These are phyloP conservation scores for Macropis europaea DNA, from an alignment of 2,888 invertebrate species.

Conservation along the genomic window DNA sequence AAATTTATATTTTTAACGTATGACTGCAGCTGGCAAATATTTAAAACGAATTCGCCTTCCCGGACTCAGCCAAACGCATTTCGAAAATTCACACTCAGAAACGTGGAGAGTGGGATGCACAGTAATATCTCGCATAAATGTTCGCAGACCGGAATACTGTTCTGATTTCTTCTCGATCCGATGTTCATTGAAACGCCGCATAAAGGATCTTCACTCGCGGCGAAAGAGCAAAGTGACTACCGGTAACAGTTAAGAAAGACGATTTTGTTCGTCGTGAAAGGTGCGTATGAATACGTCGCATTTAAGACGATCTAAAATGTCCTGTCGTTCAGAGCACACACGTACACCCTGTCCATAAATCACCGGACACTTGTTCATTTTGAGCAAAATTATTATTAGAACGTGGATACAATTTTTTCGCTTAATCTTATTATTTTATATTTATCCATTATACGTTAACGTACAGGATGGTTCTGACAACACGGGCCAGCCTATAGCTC, in stretches of 20 bases:
- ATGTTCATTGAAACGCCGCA: slow-evolving; percentile 24
- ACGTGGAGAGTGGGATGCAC: background rate
- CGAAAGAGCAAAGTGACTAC: slow-evolving; percentile 17
- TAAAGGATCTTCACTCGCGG: slow-evolving; percentile 31
- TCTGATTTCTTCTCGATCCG: slow-evolving; percentile 7
- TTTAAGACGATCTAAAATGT: slow-evolving; percentile 22
- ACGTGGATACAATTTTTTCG: no score
- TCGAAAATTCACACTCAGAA: slow-evolving; percentile 2
- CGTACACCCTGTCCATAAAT: no score
- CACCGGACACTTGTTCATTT: no score
- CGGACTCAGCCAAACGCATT: background rate
- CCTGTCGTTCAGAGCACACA: no score
- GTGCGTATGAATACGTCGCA: background rate
- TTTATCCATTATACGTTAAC: no score
- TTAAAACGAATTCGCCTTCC: background rate
- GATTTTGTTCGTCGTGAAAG: slow-evolving; percentile 12
- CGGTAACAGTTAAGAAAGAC: slow-evolving; percentile 3
- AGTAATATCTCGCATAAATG: slow-evolving; percentile 16
- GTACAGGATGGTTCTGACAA: no score
- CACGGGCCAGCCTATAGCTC: no score
- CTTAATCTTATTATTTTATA: no score
- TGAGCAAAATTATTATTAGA: no score
- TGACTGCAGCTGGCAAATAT: background rate
- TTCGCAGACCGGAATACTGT: slow-evolving; percentile 15
- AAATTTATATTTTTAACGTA: background rate